phyloP scores from a whole-genome alignment of 2,797 vertebrate genomes.

The Epinephelus awoara region DNA sequence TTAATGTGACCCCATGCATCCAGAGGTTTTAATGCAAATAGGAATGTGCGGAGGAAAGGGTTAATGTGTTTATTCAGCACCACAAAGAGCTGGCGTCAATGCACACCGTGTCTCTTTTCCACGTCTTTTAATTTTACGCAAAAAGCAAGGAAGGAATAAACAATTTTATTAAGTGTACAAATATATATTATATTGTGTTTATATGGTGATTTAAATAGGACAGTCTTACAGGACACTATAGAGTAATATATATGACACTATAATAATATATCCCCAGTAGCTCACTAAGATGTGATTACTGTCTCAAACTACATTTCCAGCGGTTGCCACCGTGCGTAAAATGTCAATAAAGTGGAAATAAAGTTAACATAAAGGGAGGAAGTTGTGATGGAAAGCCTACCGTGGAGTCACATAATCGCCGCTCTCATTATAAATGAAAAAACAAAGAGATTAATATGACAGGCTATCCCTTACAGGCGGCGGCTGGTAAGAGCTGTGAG shows the following conservation, averaged over 20 bases:
- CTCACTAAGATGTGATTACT: background rate
- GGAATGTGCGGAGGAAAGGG: conserved; percentile 29
- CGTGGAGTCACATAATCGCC: background rate
- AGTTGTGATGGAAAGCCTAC: conserved; percentile 31
- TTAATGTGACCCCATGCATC: conserved; percentile 30
- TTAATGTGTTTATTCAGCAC: conserved; percentile 22
- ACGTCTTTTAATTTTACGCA: background rate
- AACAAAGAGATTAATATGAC: conserved; percentile 49
- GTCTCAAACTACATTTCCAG: conserved; percentile 2
- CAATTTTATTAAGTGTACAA: background rate
- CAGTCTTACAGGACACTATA: too few relatives aligned
- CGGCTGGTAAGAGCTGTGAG: conserved; percentile 30
- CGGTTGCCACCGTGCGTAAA: conserved; percentile 33
- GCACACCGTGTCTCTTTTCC: background rate
- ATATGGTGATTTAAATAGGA: background rate
- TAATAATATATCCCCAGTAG: too few relatives aligned
- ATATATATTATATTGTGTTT: background rate
- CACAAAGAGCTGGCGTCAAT: conserved; percentile 2
- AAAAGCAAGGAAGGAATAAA: background rate
- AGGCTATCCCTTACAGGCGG: conserved; percentile 11
- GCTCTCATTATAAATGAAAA: conserved; percentile 13
- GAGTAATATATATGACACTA: background rate
- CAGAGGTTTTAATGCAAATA: conserved; percentile 41
- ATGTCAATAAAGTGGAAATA: conserved; percentile 15
- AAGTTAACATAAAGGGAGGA: conserved; percentile 22